These are phyloP conservation scores for Eublepharis macularius DNA, from an alignment of 2,113 vertebrate species.

Conservation along the genomic window DNA sequence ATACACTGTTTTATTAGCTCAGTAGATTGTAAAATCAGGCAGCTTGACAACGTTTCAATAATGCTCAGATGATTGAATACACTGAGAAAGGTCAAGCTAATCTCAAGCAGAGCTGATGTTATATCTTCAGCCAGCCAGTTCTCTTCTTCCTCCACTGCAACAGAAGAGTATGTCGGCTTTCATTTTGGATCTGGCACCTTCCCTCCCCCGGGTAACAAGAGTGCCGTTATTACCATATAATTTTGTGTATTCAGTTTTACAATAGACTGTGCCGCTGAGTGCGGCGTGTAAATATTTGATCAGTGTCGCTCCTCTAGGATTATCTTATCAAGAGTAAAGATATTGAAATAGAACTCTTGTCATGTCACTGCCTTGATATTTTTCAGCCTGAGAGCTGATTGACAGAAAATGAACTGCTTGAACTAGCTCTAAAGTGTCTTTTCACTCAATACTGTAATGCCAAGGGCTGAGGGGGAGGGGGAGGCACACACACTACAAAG, in stretches of 20 bases:
- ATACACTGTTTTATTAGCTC: no score
- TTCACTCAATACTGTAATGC: slow-evolving; percentile 63
- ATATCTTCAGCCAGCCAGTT: fast-evolving
- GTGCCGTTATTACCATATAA: slow-evolving; percentile 51
- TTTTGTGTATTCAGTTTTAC: slow-evolving; percentile 67
- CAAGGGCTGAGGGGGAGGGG: slow-evolving; percentile 58
- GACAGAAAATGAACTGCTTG: slow-evolving; percentile 68
- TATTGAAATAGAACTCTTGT: slow-evolving; percentile 69
- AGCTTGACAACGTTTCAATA: slow-evolving; percentile 14
- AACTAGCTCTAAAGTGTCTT: slow-evolving; percentile 64
- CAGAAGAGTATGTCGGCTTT: slow-evolving; percentile 51
- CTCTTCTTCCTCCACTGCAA: background rate
- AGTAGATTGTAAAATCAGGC: background rate
- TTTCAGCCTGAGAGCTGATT: slow-evolving; percentile 63
- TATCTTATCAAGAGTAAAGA: slow-evolving; percentile 69
- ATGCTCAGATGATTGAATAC: slow-evolving; percentile 35
- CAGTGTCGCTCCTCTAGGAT: slow-evolving; percentile 57
- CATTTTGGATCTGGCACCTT: background rate
- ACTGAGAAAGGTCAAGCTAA: slow-evolving; percentile 46
- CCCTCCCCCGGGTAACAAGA: slow-evolving; percentile 38
- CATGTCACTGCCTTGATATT: slow-evolving; percentile 66
- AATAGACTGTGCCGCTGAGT: slow-evolving; percentile 48
- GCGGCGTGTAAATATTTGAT: slow-evolving; percentile 63
- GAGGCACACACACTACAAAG: slow-evolving; percentile 41
- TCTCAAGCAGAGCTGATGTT: slow-evolving; percentile 31